Percentiles rank a stretch among this genome's conserved stretches.
phyloP scores from a whole-genome alignment of 2,888 invertebrate genomes.

The Plusia festucae region DNA sequence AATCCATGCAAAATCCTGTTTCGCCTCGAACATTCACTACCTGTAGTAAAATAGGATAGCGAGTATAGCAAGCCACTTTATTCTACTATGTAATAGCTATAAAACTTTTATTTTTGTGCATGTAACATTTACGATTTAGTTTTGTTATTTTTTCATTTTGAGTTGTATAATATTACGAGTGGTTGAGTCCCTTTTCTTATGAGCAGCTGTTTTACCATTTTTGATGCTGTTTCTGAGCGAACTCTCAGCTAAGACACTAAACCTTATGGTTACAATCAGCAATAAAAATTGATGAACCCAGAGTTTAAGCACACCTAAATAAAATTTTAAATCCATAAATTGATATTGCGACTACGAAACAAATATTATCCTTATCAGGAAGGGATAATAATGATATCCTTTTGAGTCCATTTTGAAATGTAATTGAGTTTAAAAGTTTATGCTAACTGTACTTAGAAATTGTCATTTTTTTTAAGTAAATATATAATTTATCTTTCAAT shows the following conservation, averaged over 20 bases:
- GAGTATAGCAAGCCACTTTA: slow-evolving; percentile 25
- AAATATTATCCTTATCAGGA: too few relatives aligned
- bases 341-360: too few relatives aligned
- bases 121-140: slow-evolving; percentile 6
- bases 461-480: not conserved
- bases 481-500: not conserved
- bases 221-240: not conserved
- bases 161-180: not conserved
- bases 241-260: not conserved
- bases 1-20: slow-evolving; percentile 69
- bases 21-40: slow-evolving; percentile 51
- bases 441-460: too few relatives aligned
- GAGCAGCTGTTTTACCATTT: not conserved
- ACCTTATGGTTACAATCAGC: too few relatives aligned
- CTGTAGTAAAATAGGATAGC: slow-evolving; percentile 56
- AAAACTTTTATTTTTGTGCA: slow-evolving; percentile 35
- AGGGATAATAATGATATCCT: too few relatives aligned
- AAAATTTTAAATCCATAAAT: too few relatives aligned
- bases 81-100: slow-evolving; percentile 29
- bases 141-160: not conserved
- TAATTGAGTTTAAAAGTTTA: too few relatives aligned
- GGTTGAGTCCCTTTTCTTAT: not conserved
- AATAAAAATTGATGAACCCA: too few relatives aligned
- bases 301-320: too few relatives aligned
- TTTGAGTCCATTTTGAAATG: too few relatives aligned